Evolutionary conservation across 2,888 invertebrate species (phyloP), one percentile per base, ranked within the genome.

Genomic region (Taphrorychus bicolor): DNA sequence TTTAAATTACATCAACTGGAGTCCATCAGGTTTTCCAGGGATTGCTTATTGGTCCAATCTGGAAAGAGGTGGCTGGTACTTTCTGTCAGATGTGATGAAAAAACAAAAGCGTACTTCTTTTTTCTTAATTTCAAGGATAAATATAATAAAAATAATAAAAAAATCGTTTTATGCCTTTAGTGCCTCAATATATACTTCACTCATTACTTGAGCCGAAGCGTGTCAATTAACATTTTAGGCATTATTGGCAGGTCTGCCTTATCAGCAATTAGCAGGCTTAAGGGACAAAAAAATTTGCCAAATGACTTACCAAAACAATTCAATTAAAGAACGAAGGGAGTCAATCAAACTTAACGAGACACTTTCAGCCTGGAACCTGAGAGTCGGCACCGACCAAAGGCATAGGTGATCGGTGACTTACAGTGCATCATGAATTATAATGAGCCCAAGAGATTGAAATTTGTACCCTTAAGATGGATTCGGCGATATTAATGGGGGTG

Each of bases 361-460:
- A 59, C 59, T 65, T 59, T 59, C 17, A 17, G 32, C 54, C 17
- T 23, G 24, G 52, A 40, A 45, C 52, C 40, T 52, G 21, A 54
- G 53, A 42, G 59, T 45, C 65, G 65, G 65, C 65, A 54, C 40
- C 32, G 19, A 40, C 53, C 59, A 65, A 65, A 65, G 56, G 59
- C 45, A 59, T 59, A 54, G 59, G 54, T 53, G 65, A 19, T 24
- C 59, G 54, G 65, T 65, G 65, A 65, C 65, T 65, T 65, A 65
- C 59, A 54, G 59, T 65, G 59, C 40, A 65, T 65, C 65, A 65
- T 65, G 65, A 54, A 65, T 65, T 65, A 59, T 59, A 65, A 65
- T 65, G 65, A 65, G 49, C 7, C 48, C 54, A 3, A 59, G n/a
- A n/a, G 65, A 65, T 65, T 65, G 59, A 65, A 59, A 65, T 65